Conservation (phyloP, 2,113 vertebrate genomes). For the Trochalopteron elliotii region DNA sequence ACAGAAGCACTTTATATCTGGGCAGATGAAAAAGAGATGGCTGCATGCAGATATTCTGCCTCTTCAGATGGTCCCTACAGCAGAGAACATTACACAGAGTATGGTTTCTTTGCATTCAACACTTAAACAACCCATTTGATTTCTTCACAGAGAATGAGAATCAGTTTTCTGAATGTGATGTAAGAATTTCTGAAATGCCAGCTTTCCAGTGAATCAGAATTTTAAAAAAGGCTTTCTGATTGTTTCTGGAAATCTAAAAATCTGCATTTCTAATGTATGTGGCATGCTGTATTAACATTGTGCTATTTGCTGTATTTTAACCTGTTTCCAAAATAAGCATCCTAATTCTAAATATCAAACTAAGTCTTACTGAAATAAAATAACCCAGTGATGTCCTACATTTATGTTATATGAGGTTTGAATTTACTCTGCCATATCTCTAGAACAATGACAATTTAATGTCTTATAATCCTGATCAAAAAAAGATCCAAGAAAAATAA, state of each 20-base stretch:
- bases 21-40: not conserved
- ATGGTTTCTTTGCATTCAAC: not conserved
- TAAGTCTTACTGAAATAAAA: not conserved
- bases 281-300: not conserved
- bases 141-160: not conserved
- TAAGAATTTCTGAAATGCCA: not conserved
- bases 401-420: not conserved
- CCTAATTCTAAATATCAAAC: not conserved
- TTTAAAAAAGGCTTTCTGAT: not conserved
- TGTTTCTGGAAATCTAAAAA: not conserved
- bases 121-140: not conserved
- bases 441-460: not conserved
- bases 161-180: not conserved
- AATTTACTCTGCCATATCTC: not conserved
- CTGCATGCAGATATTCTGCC: not conserved
- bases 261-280: not conserved
- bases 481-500: not conserved
- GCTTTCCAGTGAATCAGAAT: not conserved
- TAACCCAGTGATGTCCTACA: not conserved
- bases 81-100: not conserved
- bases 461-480: not conserved
- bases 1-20: not conserved
- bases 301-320: not conserved
- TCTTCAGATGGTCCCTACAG: not conserved
- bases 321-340: not conserved